Conservation (phyloP, 2,797 vertebrate species). For the Malurus leucopterus region DNA sequence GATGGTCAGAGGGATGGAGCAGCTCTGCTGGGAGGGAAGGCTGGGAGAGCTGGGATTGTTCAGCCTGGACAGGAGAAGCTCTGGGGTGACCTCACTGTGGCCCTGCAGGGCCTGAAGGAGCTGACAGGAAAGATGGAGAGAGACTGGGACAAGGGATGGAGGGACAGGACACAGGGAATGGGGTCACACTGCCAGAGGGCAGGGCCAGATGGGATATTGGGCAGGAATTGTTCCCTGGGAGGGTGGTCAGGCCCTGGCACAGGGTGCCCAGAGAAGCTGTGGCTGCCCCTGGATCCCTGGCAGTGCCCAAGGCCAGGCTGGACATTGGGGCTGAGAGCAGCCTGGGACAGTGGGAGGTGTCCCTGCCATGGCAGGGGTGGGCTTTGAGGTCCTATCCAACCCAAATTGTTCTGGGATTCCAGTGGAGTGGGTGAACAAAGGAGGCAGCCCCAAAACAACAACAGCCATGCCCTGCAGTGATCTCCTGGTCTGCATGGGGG, state of each 20-base stretch:
- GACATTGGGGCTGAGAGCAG: neutral
- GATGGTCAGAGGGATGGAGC: too few relatives aligned
- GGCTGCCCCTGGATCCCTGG: neutral
- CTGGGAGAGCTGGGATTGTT: neutral
- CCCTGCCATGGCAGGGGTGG: neutral
- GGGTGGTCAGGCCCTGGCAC: neutral
- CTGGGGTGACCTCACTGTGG: too few relatives aligned
- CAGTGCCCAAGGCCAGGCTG: neutral
- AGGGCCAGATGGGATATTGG: fast-evolving
- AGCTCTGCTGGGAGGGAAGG: too few relatives aligned
- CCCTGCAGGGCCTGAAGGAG: neutral
- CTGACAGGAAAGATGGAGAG: neutral
- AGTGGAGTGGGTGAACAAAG: neutral
- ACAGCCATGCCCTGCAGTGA: neutral
- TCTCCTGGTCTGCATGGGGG: neutral
- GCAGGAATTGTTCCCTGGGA: neutral
- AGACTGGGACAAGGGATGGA: neutral
- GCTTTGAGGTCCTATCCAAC: neutral
- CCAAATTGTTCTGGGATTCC: neutral
- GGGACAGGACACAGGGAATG: fast-evolving
- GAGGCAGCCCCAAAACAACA: neutral
- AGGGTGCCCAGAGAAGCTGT: neutral
- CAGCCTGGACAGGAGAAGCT: neutral
- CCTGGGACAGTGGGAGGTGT: neutral
- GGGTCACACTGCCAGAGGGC: fast-evolving